Percentiles rank a stretch among this genome's conserved stretches.
phyloP scores from a whole-genome alignment of 2,888 invertebrate species.

The Parnassius smintheus region DNA sequence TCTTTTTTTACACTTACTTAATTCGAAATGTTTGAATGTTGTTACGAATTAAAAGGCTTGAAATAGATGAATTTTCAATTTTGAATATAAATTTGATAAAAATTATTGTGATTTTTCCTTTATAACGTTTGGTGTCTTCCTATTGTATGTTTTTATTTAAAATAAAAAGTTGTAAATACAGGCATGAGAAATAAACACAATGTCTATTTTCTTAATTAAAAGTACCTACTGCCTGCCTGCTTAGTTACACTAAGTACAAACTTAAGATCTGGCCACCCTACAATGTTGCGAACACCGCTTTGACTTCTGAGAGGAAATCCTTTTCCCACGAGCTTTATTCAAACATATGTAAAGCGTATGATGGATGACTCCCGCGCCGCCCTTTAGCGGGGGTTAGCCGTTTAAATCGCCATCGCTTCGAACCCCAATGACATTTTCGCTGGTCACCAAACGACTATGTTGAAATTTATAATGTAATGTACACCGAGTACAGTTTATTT shows the following conservation, averaged over 20 bases:
- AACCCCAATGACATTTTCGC: conserved; percentile 70
- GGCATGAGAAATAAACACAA: no score
- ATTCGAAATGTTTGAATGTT: no score
- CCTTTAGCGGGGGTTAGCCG: conserved; percentile 65
- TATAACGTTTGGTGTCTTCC: no score
- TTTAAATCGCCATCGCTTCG: conserved; percentile 75
- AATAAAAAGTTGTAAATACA: no score
- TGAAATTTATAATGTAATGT: conserved; percentile 77
- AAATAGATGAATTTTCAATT: no score
- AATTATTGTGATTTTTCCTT: no score
- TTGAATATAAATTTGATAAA: no score
- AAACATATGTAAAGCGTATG: conserved; percentile 83
- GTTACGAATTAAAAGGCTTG: no score
- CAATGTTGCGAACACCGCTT: conserved; percentile 56
- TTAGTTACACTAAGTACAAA: not conserved
- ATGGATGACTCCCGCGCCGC: conserved; percentile 74
- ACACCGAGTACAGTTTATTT: conserved; percentile 51
- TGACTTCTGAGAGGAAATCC: conserved; percentile 80
- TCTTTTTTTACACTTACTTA: no score
- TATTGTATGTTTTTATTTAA: no score
- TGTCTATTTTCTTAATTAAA: no score
- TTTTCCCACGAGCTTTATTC: conserved; percentile 82
- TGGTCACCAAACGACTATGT: conserved; percentile 66
- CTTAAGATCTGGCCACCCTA: conserved; percentile 52
- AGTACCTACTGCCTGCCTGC: not conserved